Evolutionary conservation across 2,797 vertebrate genomes (phyloP).

Genomic region (Urocyon cinereoargenteus): DNA sequence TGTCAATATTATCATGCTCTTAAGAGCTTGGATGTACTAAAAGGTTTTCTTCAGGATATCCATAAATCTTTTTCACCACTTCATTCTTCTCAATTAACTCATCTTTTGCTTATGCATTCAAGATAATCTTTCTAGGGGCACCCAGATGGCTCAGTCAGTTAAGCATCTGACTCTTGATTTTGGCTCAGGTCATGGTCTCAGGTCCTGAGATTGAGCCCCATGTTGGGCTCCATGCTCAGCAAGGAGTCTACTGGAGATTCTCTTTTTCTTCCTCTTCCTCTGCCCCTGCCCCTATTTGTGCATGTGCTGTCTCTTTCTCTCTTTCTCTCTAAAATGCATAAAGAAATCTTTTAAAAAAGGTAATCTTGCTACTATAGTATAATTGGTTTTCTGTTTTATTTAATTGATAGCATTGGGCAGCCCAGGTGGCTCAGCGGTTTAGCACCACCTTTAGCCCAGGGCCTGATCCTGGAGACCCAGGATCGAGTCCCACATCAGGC

Average conservation of each 20-base stretch:
- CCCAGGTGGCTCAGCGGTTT: no score
- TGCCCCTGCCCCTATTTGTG: not conserved
- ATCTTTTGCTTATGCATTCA: not conserved
- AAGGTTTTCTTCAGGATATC: not conserved
- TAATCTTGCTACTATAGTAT: not conserved
- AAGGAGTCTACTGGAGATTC: not conserved
- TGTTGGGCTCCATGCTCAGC: not conserved
- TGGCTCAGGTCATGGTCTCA: not conserved
- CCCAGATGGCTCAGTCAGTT: not conserved
- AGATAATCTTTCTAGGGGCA: not conserved
- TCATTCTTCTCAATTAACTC: not conserved
- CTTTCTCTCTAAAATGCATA: not conserved
- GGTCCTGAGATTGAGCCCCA: not conserved
- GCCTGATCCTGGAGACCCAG: no score
- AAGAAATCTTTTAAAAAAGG: not conserved
- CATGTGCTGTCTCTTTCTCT: not conserved
- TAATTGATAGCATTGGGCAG: not conserved
- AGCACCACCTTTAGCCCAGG: no score
- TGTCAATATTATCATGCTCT: not conserved
- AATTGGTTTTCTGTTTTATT: conserved; percentile 25
- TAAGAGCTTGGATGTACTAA: not conserved
- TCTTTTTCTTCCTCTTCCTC: not conserved
- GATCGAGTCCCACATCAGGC: no score
- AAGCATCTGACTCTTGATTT: not conserved
- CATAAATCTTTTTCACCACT: not conserved